Evolutionary conservation across 2,113 vertebrate genomes (phyloP), one percentile per base, ranked within the genome.

Genomic region (Phylloscopus trochilus): DNA sequence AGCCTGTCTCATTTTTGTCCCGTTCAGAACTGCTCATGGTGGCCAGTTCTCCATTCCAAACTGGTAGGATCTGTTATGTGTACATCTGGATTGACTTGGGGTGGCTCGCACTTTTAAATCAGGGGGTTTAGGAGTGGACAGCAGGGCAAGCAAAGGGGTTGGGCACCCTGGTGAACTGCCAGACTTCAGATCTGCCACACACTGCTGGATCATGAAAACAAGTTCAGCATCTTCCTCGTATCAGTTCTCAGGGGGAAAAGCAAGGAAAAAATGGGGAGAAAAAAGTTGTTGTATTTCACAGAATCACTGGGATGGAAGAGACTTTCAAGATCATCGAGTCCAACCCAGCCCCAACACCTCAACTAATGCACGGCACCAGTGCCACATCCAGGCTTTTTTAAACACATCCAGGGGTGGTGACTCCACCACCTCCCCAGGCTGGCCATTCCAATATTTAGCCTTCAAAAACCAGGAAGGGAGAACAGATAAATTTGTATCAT

Each of bases 251-350:
- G 46, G 23, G 17, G 0, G 1, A 7, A 51, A 39, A 26, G 27
- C 24, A 21, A 3, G 1, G 3, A 15, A 27, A 14, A 30, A 13
- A 12, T 8, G 1, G 0, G 8, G 5, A 7, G 4, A 2, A 4
- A 22, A 9, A 20, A 7, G 1, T 1, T 19, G 33, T 26, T 44
- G 6, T 52, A 24, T 53, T 35, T 28, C 24, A 78, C 37, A 59
- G 58, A 41, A 17, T 52, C 18, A n/a, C 24, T 0, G 1, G 11
- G 37, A 6, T 53, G 37, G 47, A 63, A 27, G 9, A 78, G 31
- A 44, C 19, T 30, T 35, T 2, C 7, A 17, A 53, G 37, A 30
- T 8, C 21, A 73, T 13, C 0, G 0, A 53, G 24, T 53, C 49
- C 30, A 43, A 3, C 24, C 47, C 49, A 35, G 9, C 49, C 39